Evolutionary conservation across 92 coral and sea anemone genomes (phyloP), one percentile per base, ranked within the genome.

Genomic region (Zoanthus sociatus): DNA sequence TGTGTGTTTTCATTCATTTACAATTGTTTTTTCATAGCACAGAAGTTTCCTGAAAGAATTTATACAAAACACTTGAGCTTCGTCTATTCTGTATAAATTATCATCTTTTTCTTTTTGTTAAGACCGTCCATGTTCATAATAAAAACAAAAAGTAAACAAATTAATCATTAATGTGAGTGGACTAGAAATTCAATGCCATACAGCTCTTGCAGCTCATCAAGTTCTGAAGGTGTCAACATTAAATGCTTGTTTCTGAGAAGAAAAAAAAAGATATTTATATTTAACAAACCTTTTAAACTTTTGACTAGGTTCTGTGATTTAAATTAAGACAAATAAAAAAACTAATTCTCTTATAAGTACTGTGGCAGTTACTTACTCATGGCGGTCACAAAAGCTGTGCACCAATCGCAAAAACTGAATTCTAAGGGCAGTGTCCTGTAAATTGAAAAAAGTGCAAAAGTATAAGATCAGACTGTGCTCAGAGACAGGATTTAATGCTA

Each of bases 321-420:
- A 7, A 50, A 50, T 50, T 50, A 11, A 50, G 55, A 26, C 1
- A 7, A 50, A 50, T 11, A 50, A 50, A 7, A 7, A 7, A 9
- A 50, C 66, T n/a, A 61, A 61, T 16, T n/a, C 21, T 2, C 69
- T 7, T 26, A 5, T 32, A 8, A 15, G 33, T 68, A 14, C 1
- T 18, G 6, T 1, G 71, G 32, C 16, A 96, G 42, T 50, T 11
- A 50, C 98, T 91, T 90, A 96, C 99, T 97, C 99, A 75, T 97
- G 98, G 6, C 98, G 97, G 77, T 97, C 99, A 88, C 99, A 95
- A 78, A 97, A 97, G 77, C 99, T 97, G 87, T 97, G 99, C 44
- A 97, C 95, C 48, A 97, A 92, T 20, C 99, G 92, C 21, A 97
- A 92, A 77, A 97, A 95, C 89, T 97, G 99, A 68, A 97, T 95